phyloP scores from a whole-genome alignment of 2,113 vertebrate species.

The Caloenas nicobarica region DNA sequence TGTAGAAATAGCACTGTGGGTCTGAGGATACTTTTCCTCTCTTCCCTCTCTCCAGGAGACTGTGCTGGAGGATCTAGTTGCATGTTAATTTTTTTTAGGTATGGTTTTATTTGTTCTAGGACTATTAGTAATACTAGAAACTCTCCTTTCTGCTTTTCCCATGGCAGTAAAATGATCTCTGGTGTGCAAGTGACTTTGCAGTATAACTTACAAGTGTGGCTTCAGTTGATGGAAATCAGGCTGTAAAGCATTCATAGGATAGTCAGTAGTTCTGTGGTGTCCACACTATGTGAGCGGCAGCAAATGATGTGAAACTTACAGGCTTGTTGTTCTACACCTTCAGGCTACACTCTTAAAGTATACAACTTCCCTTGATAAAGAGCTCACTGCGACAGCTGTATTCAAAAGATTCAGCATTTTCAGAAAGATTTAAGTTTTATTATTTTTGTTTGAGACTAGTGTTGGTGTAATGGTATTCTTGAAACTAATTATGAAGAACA shows the following conservation, averaged over 20 bases:
- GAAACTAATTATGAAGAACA: background rate
- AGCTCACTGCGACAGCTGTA: background rate
- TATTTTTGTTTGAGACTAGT: background rate
- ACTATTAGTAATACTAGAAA: background rate
- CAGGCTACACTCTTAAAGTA: background rate
- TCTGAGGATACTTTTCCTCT: background rate
- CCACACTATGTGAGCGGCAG: background rate
- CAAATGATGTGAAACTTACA: background rate
- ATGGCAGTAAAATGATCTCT: background rate
- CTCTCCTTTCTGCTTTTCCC: background rate
- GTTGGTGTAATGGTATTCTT: background rate
- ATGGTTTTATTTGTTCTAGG: background rate
- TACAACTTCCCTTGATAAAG: background rate
- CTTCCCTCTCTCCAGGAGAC: rapidly evolving
- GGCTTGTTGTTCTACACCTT: background rate
- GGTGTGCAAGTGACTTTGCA: background rate
- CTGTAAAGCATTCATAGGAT: background rate
- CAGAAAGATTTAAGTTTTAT: rapidly evolving
- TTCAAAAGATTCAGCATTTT: background rate
- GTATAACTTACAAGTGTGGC: background rate
- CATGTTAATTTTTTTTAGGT: background rate
- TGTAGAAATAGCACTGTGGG: background rate
- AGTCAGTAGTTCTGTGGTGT: background rate
- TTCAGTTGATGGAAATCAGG: background rate
- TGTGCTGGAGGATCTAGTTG: background rate